Percentiles rank a stretch among this genome's conserved stretches.
Evolutionary conservation across 2,888 invertebrate genomes (phyloP).

Genomic region (Petrophora chlorosata): DNA sequence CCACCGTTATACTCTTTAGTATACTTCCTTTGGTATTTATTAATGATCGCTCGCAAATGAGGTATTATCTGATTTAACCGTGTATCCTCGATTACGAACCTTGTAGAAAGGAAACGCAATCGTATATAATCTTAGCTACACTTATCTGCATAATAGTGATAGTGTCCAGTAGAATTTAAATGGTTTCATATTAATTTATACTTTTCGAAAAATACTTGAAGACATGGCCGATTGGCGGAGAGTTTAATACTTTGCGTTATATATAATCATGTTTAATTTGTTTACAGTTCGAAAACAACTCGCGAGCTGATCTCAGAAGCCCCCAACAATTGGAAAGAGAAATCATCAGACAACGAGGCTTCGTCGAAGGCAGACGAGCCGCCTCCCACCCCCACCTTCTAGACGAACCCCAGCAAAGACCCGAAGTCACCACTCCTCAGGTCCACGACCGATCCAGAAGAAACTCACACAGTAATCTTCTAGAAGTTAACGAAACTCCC

Average conservation of each 20-base stretch:
- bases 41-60: constrained; percentile 22
- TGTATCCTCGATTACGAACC: constrained; percentile 23
- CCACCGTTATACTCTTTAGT: constrained; percentile 22
- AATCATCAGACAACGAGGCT: constrained; percentile 81
- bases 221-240: no score
- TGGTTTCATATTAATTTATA: no score
- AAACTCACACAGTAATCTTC: constrained; percentile 85
- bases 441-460: constrained; percentile 74
- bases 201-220: no score
- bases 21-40: constrained; percentile 28
- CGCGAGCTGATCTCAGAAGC: constrained; percentile 81
- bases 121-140: no score
- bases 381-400: constrained; percentile 88
- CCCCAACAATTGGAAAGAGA: constrained; percentile 86
- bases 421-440: constrained; percentile 66
- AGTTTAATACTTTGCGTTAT: no score
- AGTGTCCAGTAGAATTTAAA: no score
- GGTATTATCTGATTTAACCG: constrained; percentile 27
- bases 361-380: constrained; percentile 83
- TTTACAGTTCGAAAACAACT: constrained; percentile 76
- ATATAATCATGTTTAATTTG: constrained; percentile 3
- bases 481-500: constrained; percentile 70
- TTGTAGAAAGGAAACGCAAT: constrained; percentile 25
- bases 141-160: no score
- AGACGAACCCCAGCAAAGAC: constrained; percentile 71